Evolutionary conservation across 2,797 vertebrate genomes (phyloP).

Genomic region (Cuniculus paca): DNA sequence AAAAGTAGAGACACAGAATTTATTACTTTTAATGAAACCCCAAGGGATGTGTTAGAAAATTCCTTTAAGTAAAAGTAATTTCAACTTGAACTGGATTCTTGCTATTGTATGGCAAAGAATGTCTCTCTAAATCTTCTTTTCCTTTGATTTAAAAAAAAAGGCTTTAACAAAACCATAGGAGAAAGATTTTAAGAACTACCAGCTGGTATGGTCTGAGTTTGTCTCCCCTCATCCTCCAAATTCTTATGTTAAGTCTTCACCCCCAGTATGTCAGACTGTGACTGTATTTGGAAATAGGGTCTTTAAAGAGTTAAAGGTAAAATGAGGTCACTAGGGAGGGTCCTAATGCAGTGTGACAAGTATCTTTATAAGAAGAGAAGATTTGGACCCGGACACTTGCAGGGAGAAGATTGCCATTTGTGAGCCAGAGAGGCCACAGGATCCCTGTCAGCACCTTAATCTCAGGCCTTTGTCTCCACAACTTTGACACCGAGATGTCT

Average conservation of each 20-base stretch:
- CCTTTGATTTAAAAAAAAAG: neutral
- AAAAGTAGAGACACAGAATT: neutral
- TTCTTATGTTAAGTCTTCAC: neutral
- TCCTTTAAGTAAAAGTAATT: neutral
- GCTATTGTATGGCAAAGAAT: neutral
- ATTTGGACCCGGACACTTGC: neutral
- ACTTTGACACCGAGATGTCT: too few relatives aligned
- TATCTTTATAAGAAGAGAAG: neutral
- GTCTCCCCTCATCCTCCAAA: neutral
- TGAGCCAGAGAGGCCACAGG: neutral
- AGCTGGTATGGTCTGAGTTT: neutral
- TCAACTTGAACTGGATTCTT: neutral
- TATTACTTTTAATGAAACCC: neutral
- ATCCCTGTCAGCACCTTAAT: neutral
- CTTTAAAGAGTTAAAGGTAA: neutral
- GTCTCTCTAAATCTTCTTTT: neutral
- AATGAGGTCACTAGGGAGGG: neutral
- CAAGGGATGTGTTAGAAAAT: neutral
- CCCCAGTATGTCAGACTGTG: neutral
- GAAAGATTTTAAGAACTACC: neutral
- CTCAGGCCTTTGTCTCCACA: neutral
- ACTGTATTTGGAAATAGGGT: neutral
- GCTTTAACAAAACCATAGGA: neutral
- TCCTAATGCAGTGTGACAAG: neutral
- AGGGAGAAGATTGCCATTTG: neutral